Percentiles rank a stretch among this genome's conserved stretches.
phyloP scores from a whole-genome alignment of 1,140 invertebrate genomes.

The Drosophila melanica region DNA sequence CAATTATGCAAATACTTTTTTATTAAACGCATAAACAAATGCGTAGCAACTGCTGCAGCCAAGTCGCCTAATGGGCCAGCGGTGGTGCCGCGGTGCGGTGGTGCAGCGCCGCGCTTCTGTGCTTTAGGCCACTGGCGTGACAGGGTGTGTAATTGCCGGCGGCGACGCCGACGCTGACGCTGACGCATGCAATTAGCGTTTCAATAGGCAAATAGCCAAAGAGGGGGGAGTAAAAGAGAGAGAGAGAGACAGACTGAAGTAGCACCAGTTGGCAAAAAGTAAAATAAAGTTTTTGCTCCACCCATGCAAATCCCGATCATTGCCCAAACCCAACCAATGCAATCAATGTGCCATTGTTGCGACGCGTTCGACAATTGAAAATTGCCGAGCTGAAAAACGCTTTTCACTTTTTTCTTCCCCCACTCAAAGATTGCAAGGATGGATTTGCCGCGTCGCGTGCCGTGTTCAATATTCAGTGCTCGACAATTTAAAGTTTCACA shows the following conservation, averaged over 20 bases:
- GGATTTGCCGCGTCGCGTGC: slow-evolving; percentile 29
- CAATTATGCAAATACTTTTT: slow-evolving; percentile 74
- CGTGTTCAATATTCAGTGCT: slow-evolving; percentile 23
- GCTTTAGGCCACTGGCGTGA: slow-evolving; percentile 22
- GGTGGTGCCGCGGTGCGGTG: background rate
- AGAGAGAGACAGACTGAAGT: slow-evolving; percentile 12
- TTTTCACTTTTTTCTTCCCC: slow-evolving; percentile 27
- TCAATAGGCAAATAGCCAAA: slow-evolving; percentile 13
- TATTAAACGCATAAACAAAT: slow-evolving; percentile 80
- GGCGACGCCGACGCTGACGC: slow-evolving; percentile 16
- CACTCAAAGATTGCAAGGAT: slow-evolving; percentile 10
- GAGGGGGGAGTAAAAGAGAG: background rate
- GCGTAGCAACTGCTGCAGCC: slow-evolving; percentile 28
- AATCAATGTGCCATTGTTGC: slow-evolving; percentile 77
- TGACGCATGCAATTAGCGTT: slow-evolving; percentile 72
- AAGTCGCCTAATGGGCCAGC: slow-evolving; percentile 49
- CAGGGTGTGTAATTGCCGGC: slow-evolving; percentile 58
- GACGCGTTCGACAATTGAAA: slow-evolving; percentile 74
- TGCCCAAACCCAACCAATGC: too few species aligned
- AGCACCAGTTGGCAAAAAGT: slow-evolving; percentile 51
- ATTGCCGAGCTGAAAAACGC: slow-evolving; percentile 52
- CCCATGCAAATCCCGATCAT: too few species aligned
- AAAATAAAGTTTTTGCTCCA: slow-evolving; percentile 27
- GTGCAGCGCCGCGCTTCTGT: slow-evolving; percentile 11
- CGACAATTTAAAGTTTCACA: slow-evolving; percentile 28